Evolutionary conservation across 1,140 invertebrate species (phyloP).

Genomic region (Pogonomyrmex barbatus): DNA sequence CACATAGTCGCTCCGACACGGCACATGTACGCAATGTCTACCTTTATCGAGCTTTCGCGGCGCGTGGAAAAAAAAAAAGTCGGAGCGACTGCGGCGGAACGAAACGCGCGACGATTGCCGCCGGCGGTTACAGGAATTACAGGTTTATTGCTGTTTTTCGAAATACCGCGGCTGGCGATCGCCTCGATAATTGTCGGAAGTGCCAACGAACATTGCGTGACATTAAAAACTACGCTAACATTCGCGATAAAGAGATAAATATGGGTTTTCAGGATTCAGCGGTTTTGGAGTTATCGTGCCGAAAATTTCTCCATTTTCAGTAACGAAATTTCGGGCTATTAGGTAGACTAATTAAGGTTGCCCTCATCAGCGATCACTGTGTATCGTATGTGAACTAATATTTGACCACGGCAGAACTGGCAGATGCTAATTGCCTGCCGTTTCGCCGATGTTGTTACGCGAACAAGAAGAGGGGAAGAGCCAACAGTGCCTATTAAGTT

Average conservation of each 20-base stretch:
- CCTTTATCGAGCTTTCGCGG: constrained; percentile 48
- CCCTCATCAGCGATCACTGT: constrained; percentile 8
- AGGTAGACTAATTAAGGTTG: constrained; percentile 18
- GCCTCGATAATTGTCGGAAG: constrained; percentile 18
- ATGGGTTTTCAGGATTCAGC: background rate
- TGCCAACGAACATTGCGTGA: constrained; percentile 6
- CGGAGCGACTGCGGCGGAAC: background rate
- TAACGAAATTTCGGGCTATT: constrained; percentile 19
- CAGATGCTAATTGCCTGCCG: constrained; percentile 25
- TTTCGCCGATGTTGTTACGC: background rate
- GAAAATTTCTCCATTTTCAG: background rate
- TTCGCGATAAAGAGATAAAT: background rate
- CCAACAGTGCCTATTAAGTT: background rate
- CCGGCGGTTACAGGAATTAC: background rate
- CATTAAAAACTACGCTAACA: background rate
- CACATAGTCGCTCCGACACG: constrained; percentile 37
- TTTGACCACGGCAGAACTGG: constrained; percentile 35
- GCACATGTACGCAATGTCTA: constrained; percentile 40
- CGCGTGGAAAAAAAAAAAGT: constrained; percentile 31
- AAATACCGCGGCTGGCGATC: background rate
- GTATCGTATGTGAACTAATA: constrained; percentile 29
- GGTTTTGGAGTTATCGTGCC: background rate
- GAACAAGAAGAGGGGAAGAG: background rate
- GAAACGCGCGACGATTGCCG: constrained; percentile 20
- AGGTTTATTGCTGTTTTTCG: background rate